Percentiles rank a stretch among this genome's conserved stretches.
phyloP scores from a whole-genome alignment of 1,140 invertebrate species.

The Drosophila nebulosa region DNA sequence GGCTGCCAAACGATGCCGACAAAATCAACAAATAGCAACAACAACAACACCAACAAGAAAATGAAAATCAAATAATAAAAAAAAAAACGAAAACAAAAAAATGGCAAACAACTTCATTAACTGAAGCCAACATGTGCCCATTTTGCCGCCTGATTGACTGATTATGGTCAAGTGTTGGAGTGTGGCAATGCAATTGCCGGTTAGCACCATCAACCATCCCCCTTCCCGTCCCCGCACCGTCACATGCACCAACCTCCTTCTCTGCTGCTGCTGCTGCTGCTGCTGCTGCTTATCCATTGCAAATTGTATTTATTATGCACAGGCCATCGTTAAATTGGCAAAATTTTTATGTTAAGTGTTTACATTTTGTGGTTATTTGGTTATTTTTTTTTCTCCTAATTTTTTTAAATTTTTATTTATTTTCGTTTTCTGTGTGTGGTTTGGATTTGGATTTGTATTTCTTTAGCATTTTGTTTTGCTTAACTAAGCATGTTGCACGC shows the following conservation, averaged over 20 bases:
- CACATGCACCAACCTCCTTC: not conserved
- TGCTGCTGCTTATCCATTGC: conserved; percentile 62
- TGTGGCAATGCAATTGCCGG: conserved; percentile 5
- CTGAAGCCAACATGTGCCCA: conserved; percentile 40
- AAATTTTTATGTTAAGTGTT: conserved; percentile 49
- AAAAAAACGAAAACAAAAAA: not conserved
- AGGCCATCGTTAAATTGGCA: conserved; percentile 40
- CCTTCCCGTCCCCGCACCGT: not conserved
- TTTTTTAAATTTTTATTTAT: conserved; percentile 45
- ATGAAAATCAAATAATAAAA: not conserved
- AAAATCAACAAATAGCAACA: conserved; percentile 59
- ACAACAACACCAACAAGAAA: not conserved
- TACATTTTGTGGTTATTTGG: conserved; percentile 31
- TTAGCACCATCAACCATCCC: not conserved
- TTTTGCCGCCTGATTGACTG: conserved; percentile 73
- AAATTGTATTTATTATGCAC: conserved; percentile 67
- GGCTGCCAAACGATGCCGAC: conserved; percentile 41
- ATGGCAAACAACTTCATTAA: conserved; percentile 68
- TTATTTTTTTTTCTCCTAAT: conserved; percentile 23
- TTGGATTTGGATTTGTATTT: not conserved
- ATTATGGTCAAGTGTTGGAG: conserved; percentile 75
- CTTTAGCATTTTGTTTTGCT: conserved; percentile 61
- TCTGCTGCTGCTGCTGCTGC: no score
- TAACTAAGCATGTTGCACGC: conserved; percentile 72
- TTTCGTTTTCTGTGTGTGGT: conserved; percentile 32